These are phyloP conservation scores for Opisthograptis luteolata DNA, from an alignment of 2,888 invertebrate species.

Conservation along the genomic window DNA sequence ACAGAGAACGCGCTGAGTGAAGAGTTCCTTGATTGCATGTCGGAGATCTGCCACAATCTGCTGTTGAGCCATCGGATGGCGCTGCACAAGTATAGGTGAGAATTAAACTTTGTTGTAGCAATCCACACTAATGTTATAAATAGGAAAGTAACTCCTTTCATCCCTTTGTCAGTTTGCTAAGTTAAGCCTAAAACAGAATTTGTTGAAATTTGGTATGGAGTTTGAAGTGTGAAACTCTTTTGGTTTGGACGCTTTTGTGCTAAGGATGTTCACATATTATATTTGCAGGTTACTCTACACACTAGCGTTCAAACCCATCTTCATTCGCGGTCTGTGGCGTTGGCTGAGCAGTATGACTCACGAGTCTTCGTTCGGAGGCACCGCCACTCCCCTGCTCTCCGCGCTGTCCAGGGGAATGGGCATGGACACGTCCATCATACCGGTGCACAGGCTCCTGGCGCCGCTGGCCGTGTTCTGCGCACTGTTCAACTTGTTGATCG, in stretches of 20 bases:
- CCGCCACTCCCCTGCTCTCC: slow-evolving; percentile 85
- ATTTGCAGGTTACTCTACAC: slow-evolving; percentile 88
- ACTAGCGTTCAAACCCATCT: slow-evolving; percentile 90
- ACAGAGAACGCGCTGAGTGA: slow-evolving; percentile 77
- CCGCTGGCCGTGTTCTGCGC: slow-evolving; percentile 93
- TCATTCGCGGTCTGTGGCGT: slow-evolving; percentile 90
- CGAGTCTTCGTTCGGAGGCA: slow-evolving; percentile 69
- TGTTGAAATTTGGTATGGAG: too few species aligned
- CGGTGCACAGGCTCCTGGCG: slow-evolving; percentile 89
- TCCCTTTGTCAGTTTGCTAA: too few species aligned
- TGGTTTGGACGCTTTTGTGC: too few species aligned
- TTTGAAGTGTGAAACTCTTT: too few species aligned
- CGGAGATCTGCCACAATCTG: slow-evolving; percentile 92
- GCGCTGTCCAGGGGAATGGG: slow-evolving; percentile 88
- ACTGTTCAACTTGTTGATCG: slow-evolving; percentile 90
- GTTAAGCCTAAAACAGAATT: too few species aligned
- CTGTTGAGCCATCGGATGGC: slow-evolving; percentile 92
- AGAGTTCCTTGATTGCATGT: slow-evolving; percentile 87
- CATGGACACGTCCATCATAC: slow-evolving; percentile 80
- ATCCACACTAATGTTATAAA: neutral
- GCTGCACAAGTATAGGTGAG: slow-evolving; percentile 92
- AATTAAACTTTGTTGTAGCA: neutral
- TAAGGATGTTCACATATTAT: too few species aligned
- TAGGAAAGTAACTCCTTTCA: neutral
- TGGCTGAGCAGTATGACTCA: slow-evolving; percentile 77